Evolutionary conservation across 2,797 vertebrate species (phyloP).

Genomic region (Bufotes viridis): DNA sequence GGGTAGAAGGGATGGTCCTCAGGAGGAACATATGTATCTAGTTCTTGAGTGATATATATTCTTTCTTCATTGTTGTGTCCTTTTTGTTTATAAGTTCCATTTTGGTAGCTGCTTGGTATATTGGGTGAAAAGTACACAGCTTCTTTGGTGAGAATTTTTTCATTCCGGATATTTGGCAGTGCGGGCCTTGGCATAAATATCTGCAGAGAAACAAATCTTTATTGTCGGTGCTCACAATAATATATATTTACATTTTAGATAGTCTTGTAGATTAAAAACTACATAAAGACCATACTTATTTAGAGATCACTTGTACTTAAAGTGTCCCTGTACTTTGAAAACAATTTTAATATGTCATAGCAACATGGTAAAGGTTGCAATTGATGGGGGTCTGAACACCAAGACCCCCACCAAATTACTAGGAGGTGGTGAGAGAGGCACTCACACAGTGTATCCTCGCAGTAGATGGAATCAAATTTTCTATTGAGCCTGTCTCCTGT

Average conservation of each 20-base stretch:
- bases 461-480: no score
- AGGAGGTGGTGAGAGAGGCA: no score
- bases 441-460: no score
- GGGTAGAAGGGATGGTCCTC: slow-evolving; percentile 67
- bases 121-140: slow-evolving; percentile 70
- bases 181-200: slow-evolving; percentile 69
- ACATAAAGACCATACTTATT: no score
- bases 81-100: slow-evolving; percentile 56
- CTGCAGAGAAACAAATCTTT: not conserved
- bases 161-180: slow-evolving; percentile 62
- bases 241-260: not conserved
- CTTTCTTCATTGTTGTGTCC: slow-evolving; percentile 44
- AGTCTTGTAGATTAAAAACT: no score
- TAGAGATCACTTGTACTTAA: no score
- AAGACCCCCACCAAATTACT: no score
- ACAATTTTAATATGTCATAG: no score
- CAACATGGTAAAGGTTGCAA: no score
- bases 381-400: no score
- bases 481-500: no score
- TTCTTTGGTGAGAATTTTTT: slow-evolving; percentile 68
- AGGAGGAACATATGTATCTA: slow-evolving; percentile 62
- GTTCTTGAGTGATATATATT: slow-evolving; percentile 68
- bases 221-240: not conserved
- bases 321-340: no score
- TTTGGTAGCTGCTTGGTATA: slow-evolving; percentile 59